Base-by-base conservation (phyloP, 2,113 vertebrate species). In the Xenus cinereus region DNA sequence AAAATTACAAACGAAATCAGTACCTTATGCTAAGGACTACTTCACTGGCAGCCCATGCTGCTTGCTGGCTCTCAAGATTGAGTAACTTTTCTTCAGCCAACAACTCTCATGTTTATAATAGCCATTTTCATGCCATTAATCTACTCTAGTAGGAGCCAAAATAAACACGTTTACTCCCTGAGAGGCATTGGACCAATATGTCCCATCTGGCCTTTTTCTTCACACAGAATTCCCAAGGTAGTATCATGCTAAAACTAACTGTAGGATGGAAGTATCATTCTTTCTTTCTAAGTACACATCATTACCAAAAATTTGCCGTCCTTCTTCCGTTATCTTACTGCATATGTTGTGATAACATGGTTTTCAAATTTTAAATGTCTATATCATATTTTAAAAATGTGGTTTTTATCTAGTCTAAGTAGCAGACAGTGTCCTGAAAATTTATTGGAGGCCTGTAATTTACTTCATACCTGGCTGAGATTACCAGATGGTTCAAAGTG, bases 401-500 rank as follows among this genome's bases (percentile, higher is more conserved):
- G 30, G 0, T 18, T 77, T 93, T 89, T 68, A 63, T 89, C 64
- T 66, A 63, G 50, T 76, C 37, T 72, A 78, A 92, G 85, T 48
- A 63, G 26, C 41, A 83, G 63, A 53, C n/a, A 62, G 69, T 79
- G 46, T 86, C 51, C 67, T 67, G 74, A 64, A 87, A 82, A 81
- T 88, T 67, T 96, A 77, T 93, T 89, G 80, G 45, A 89, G 69
- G 15, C n/a, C 18, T 2, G 3, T 78, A 90, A 79, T 82, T 79
- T 89, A 59, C 33, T 81, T 94, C 37, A 56, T 93, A 82, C 60
- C 81, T 94, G 48, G 5, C 45, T 93, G 60, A 79, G 37, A 51
- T 71, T 69, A 43, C 87, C 84, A 95, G 57, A 92, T 93, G 76
- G 76, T 89, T 96, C 43, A 73, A 92, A 94, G 80, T 78, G 81